Base-by-base conservation (phyloP, 2,888 invertebrate species). In the Harpalus rubripes region DNA sequence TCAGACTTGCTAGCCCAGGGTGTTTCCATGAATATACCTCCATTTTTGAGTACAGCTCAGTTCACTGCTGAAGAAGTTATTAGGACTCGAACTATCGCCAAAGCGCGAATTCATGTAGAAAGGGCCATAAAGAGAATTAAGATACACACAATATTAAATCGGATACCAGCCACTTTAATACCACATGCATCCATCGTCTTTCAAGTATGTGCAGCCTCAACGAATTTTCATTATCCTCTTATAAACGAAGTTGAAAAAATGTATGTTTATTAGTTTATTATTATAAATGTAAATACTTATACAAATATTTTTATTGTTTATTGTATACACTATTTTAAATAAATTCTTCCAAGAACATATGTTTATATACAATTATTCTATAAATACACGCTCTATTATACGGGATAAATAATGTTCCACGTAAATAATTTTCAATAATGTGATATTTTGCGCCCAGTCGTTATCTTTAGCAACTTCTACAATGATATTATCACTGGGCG, bases 111-210 rank as follows among this genome's bases (percentile, higher is more conserved):
- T n/a, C n/a, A n/a, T n/a, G n/a, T n/a, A n/a, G n/a, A n/a, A n/a
- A n/a, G n/a, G n/a, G n/a, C n/a, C n/a, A 61, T 61, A 61, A 61
- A 61, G 18, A 61, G 61, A 61, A 61, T 61, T 61, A 61, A 61
- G 18, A 61, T 18, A 16, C 18, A 61, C 10, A 61, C 61, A 61
- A 61, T 61, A 61, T 61, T 61, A 61, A 61, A 61, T 16, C 61
- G 5, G 5, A 61, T 61, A 61, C 61, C 61, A 61, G 16, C 61
- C 10, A 61, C 61, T 61, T 61, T 61, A 18, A 61, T 61, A 61
- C 61, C 61, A 16, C 61, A 61, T 61, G 61, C 61, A 5, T 61
- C 22, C 16, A 61, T 61, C 18, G 61, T 61, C 7, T 61, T 61
- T 61, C 18, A 61, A 61, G 61, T 61, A 16, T 61, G 16, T 61